Conservation (phyloP, 2,113 vertebrate genomes). For the Tauraco erythrolophus region DNA sequence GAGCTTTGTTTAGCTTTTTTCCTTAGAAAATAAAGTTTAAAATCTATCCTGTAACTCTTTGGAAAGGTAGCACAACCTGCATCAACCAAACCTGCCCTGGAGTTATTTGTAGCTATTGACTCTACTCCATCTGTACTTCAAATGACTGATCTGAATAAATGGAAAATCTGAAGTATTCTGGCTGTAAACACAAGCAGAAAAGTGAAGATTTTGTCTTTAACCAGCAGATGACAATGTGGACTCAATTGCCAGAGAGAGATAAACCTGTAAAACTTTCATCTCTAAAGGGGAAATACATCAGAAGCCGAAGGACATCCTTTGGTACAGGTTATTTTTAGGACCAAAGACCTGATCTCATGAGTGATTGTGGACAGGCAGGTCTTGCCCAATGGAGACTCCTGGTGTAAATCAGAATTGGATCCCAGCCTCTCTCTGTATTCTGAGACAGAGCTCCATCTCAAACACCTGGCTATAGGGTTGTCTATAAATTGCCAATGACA, state of each 20-base stretch:
- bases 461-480: neutral
- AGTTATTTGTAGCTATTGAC: neutral
- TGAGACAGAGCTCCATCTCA: neutral
- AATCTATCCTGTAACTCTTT: neutral
- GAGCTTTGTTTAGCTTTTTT: neutral
- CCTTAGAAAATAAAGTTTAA: neutral
- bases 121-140: neutral
- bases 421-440: neutral
- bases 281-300: neutral
- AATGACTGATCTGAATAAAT: neutral
- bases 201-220: neutral
- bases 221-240: neutral
- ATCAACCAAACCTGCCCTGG: neutral
- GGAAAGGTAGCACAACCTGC: neutral
- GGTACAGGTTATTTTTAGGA: neutral
- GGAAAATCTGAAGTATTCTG: neutral
- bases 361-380: neutral
- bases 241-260: neutral
- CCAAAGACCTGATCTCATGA: neutral
- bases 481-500: neutral
- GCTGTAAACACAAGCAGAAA: neutral
- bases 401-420: neutral
- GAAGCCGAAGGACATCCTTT: neutral
- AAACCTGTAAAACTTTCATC: neutral
- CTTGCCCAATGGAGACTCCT: accelerated